Conservation (phyloP, 2,113 vertebrate species). For the Zosterops lateralis region DNA sequence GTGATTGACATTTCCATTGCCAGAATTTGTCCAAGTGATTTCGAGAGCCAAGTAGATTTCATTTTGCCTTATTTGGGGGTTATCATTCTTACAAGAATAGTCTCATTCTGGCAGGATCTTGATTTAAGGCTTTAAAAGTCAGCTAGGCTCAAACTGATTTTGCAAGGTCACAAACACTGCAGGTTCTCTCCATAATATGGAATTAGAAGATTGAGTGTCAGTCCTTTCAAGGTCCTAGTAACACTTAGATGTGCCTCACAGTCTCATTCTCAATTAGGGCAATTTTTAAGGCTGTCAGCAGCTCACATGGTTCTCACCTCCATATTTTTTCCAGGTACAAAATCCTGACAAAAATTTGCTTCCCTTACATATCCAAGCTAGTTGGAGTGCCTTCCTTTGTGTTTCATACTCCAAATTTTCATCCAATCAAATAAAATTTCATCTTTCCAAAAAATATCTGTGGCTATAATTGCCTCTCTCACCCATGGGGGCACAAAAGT, state of each 20-base stretch:
- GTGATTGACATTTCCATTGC: constrained; percentile 73
- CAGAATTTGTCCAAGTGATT: constrained; percentile 61
- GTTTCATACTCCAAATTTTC: background rate
- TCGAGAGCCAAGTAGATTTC: constrained; percentile 61
- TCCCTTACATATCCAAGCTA: background rate
- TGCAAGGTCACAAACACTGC: constrained; percentile 66
- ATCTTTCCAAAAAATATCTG: background rate
- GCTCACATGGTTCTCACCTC: background rate
- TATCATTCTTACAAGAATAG: constrained; percentile 72
- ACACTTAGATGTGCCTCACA: constrained; percentile 24
- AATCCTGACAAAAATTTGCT: background rate
- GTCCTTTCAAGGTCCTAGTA: constrained; percentile 14
- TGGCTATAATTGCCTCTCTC: background rate
- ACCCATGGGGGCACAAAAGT: background rate
- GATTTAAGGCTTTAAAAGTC: constrained; percentile 73
- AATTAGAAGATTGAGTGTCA: constrained; percentile 52
- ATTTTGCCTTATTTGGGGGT: constrained; percentile 70
- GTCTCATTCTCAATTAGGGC: constrained; percentile 44
- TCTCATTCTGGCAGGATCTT: constrained; percentile 65
- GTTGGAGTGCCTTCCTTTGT: background rate
- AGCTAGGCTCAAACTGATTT: constrained; percentile 67
- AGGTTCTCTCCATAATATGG: constrained; percentile 54
- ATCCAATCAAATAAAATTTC: background rate
- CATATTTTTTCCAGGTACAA: constrained; percentile 26
- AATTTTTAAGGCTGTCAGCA: constrained; percentile 51